Conservation (phyloP, 2,888 invertebrate genomes). For the Abrostola tripartita region DNA sequence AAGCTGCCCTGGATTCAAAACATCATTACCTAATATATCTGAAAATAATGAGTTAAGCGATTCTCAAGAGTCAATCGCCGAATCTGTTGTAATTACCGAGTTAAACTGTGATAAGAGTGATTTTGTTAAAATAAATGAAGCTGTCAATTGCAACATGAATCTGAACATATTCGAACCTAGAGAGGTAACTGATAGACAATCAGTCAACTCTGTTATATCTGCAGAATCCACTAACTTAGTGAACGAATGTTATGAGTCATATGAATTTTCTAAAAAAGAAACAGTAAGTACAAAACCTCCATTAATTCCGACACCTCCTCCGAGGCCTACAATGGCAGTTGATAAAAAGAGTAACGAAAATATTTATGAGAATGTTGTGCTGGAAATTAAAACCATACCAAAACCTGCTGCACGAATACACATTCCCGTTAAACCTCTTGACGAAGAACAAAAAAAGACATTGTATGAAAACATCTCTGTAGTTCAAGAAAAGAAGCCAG, state of each 20-base stretch:
- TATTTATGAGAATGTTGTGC: constrained; percentile 78
- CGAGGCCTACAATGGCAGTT: constrained; percentile 63
- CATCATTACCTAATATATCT: constrained; percentile 83
- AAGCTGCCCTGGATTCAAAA: constrained; percentile 85
- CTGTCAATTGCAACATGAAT: constrained; percentile 69
- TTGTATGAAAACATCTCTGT: constrained; percentile 80
- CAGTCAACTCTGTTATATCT: constrained; percentile 67
- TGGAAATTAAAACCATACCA: constrained; percentile 67
- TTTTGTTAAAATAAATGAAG: constrained; percentile 62
- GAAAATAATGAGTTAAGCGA: constrained; percentile 83
- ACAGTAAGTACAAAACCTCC: constrained; percentile 44
- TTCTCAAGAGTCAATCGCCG: constrained; percentile 72
- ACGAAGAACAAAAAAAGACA: constrained; percentile 63
- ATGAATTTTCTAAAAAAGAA: constrained; percentile 68
- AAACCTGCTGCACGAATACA: constrained; percentile 79
- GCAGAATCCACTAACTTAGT: constrained; percentile 73
- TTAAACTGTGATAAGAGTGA: constrained; percentile 63
- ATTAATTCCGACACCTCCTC: constrained; percentile 73
- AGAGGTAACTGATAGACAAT: constrained; percentile 59
- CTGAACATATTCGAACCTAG: constrained; percentile 79
- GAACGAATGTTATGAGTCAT: constrained; percentile 84
- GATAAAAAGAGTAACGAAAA: constrained; percentile 56
- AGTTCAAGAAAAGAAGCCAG: constrained; percentile 67
- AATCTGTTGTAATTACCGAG: constrained; percentile 68
- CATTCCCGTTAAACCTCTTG: constrained; percentile 68